Percentiles rank a stretch among this genome's conserved stretches.
These are phyloP conservation scores for Noctua pronuba DNA, from an alignment of 2,888 invertebrate species.

Conservation along the genomic window DNA sequence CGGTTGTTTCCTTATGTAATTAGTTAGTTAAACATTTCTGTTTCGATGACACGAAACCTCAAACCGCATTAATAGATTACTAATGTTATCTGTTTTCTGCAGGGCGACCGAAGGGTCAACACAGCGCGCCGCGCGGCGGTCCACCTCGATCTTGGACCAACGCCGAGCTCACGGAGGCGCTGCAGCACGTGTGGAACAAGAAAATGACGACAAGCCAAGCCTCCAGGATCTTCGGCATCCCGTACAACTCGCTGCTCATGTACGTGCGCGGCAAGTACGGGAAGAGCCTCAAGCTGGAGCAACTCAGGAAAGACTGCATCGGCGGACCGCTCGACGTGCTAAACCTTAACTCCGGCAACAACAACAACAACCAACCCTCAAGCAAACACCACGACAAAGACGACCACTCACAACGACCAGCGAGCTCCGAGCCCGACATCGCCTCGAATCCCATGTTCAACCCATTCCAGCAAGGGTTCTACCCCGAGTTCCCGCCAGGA, in stretches of 20 bases:
- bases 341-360: conserved; percentile 91
- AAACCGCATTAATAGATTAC: conserved; percentile 58
- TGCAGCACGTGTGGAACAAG: conserved; percentile 98
- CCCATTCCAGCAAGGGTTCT: conserved; percentile 95
- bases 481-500: conserved; percentile 95
- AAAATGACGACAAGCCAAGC: conserved; percentile 98
- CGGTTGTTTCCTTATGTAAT: conserved; percentile 79
- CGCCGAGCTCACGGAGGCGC: conserved; percentile 96
- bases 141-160: conserved; percentile 98
- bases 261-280: conserved; percentile 98
- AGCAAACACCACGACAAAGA: conserved; percentile 91
- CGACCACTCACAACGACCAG: conserved; percentile 90
- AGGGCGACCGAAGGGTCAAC: conserved; percentile 97
- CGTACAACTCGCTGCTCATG: conserved; percentile 98
- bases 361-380: conserved; percentile 90
- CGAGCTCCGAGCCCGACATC: conserved; percentile 92
- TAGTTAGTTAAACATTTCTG: conserved; percentile 79
- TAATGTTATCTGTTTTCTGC: conserved; percentile 69
- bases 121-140: conserved; percentile 97
- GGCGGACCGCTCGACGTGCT: conserved; percentile 94
- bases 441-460: conserved; percentile 93
- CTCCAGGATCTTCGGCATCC: conserved; percentile 96
- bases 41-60: conserved; percentile 72
- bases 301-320: conserved; percentile 96
- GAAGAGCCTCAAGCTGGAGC: conserved; percentile 97